Evolutionary conservation across 2,113 vertebrate species (phyloP).

Genomic region (Mastomys natalensis): DNA sequence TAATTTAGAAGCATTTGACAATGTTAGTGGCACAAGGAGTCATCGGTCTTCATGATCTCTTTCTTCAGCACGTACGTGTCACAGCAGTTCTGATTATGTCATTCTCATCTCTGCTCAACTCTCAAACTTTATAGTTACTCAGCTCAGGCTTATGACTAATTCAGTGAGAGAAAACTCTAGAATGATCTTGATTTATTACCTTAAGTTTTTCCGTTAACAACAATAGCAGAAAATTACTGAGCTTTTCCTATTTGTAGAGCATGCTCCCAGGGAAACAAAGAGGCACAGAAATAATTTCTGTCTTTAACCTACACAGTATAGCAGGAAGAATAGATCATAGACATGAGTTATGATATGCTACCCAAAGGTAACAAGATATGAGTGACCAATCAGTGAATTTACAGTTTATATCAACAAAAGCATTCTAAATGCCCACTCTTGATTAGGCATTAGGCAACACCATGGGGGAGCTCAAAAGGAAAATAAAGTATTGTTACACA

Average conservation of each 20-base stretch:
- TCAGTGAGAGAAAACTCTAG: constrained; percentile 56
- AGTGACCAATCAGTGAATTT: background rate
- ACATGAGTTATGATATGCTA: background rate
- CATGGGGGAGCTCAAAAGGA: background rate
- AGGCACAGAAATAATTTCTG: background rate
- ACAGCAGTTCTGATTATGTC: constrained; percentile 53
- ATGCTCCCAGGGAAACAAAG: constrained; percentile 31
- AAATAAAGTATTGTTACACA: background rate
- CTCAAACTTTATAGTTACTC: constrained; percentile 67
- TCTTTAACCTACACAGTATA: background rate
- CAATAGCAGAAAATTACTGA: constrained; percentile 61
- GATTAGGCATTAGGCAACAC: background rate
- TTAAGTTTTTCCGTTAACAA: constrained; percentile 68
- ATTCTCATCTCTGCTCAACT: constrained; percentile 16
- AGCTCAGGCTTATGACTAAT: constrained; percentile 64
- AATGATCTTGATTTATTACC: constrained; percentile 68
- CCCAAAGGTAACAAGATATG: background rate
- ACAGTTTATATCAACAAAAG: background rate
- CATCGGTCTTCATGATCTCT: constrained; percentile 61
- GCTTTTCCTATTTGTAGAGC: constrained; percentile 57
- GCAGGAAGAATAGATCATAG: background rate
- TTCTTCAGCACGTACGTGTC: constrained; percentile 58
- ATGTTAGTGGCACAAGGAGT: constrained; percentile 44
- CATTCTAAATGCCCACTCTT: background rate
- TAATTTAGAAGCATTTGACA: constrained; percentile 58